Conservation (phyloP, 2,888 invertebrate species). For the Incurvaria masculella region DNA sequence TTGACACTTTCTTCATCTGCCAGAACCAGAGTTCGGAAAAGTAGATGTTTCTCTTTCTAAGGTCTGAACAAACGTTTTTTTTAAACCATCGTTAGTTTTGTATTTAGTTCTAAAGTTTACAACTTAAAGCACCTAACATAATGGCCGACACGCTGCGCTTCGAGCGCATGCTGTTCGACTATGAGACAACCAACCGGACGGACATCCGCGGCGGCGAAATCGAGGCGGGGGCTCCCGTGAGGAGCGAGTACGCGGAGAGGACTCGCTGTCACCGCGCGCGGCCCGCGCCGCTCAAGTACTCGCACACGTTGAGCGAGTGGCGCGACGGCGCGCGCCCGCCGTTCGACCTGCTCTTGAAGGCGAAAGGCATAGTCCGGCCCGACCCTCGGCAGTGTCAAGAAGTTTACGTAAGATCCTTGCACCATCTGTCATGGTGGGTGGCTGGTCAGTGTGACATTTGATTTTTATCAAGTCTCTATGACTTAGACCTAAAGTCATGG, state of each 20-base stretch:
- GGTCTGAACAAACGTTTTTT: too few relatives aligned
- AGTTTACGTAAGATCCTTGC: constrained; percentile 23
- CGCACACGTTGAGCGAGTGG: constrained; percentile 26
- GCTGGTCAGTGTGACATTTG: neutral
- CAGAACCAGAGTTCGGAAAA: too few relatives aligned
- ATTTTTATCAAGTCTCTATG: neutral
- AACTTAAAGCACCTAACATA: too few relatives aligned
- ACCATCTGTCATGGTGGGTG: neutral
- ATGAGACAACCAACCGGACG: constrained; percentile 23
- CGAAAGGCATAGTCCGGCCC: constrained; percentile 22
- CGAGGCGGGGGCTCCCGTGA: constrained; percentile 6
- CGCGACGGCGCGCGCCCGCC: constrained; percentile 20
- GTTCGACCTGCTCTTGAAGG: constrained; percentile 24
- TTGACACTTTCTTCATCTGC: too few relatives aligned
- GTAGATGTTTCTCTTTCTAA: too few relatives aligned
- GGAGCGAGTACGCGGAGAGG: constrained; percentile 21
- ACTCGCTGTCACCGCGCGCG: constrained; percentile 6
- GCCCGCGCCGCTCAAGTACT: constrained; percentile 22
- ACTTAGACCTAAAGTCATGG: too few relatives aligned
- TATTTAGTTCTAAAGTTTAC: too few relatives aligned
- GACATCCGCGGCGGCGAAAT: constrained; percentile 22
- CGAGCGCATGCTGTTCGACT: constrained; percentile 21
- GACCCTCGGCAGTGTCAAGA: constrained; percentile 24
- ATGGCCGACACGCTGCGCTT: neutral
- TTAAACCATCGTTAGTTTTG: too few relatives aligned